A percentile compares a stretch with the other conserved stretches of the same genome.
Evolutionary conservation across 2,113 vertebrate genomes (phyloP).

Genomic region (Melanostigma gelatinosum): DNA sequence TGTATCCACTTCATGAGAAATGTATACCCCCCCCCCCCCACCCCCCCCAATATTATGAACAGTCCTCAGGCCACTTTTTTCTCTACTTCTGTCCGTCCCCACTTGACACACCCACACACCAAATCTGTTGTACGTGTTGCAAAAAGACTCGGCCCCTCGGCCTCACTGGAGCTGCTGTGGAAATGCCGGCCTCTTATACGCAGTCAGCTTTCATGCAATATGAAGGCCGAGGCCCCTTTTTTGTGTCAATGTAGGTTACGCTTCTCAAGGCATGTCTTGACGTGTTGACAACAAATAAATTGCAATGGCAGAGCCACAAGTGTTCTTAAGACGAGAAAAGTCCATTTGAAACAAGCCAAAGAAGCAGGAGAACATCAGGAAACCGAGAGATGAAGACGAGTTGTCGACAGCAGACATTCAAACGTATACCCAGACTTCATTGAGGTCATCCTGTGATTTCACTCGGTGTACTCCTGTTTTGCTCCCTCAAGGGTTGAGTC

Average conservation of each 20-base stretch:
- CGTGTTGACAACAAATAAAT: neutral
- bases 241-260: constrained; percentile 39
- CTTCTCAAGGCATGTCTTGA: constrained; percentile 3
- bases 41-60: constrained; percentile 59
- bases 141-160: constrained; percentile 35
- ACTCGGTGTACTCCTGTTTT: neutral
- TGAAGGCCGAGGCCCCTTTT: constrained; percentile 43
- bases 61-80: constrained; percentile 38
- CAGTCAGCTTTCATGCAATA: constrained; percentile 58
- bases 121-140: constrained; percentile 30
- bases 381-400: constrained; percentile 19
- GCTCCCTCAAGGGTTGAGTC: neutral
- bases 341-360: neutral
- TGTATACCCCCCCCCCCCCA: constrained; percentile 47
- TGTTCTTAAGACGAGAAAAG: neutral
- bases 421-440: neutral
- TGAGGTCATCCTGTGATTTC: neutral
- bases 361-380: neutral
- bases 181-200: constrained; percentile 41
- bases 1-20: constrained; percentile 72
- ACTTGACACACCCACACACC: constrained; percentile 56
- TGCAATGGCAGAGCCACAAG: neutral
- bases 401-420: neutral
- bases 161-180: constrained; percentile 28
- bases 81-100: constrained; percentile 25